A percentile compares a stretch with the other conserved stretches of the same genome.
phyloP scores from a whole-genome alignment of 2,113 vertebrate genomes.

The Nycticebus coucang region DNA sequence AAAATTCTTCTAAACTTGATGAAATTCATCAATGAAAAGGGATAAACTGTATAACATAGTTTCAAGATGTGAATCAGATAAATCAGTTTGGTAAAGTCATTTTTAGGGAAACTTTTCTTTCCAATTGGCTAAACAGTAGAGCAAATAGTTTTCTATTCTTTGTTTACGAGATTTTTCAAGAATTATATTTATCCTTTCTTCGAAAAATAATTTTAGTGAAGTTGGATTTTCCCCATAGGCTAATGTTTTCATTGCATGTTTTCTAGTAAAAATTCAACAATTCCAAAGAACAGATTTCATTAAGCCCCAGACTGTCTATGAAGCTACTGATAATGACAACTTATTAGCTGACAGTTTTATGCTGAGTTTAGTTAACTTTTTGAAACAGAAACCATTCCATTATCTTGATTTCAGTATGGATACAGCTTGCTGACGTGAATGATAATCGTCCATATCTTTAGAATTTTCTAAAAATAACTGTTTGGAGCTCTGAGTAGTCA shows the following conservation, averaged over 20 bases:
- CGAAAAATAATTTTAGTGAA: not conserved
- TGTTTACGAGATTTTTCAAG: not conserved
- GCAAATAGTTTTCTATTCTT: not conserved
- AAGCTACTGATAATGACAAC: slow-evolving; percentile 33
- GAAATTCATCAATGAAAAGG: not conserved
- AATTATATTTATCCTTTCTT: not conserved
- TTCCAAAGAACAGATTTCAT: not conserved
- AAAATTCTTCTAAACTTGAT: not conserved
- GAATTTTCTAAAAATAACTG: slow-evolving; percentile 24
- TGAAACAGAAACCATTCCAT: slow-evolving; percentile 4
- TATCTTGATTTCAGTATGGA: slow-evolving; percentile 39
- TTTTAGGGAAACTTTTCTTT: not conserved
- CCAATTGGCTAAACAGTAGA: not conserved
- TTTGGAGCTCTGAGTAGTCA: slow-evolving; percentile 1
- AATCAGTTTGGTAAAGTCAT: not conserved
- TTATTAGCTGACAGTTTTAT: slow-evolving; percentile 54
- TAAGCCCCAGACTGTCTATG: slow-evolving; percentile 17
- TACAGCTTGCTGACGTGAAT: slow-evolving; percentile 36
- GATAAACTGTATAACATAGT: not conserved
- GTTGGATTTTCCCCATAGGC: not conserved
- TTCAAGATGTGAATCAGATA: not conserved
- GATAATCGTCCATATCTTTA: not conserved
- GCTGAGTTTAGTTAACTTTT: slow-evolving; percentile 22
- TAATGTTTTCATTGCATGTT: not conserved
- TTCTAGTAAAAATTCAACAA: not conserved